These are phyloP conservation scores for Lepidonotus clava DNA, from an alignment of 2,888 invertebrate genomes.

Conservation along the genomic window DNA sequence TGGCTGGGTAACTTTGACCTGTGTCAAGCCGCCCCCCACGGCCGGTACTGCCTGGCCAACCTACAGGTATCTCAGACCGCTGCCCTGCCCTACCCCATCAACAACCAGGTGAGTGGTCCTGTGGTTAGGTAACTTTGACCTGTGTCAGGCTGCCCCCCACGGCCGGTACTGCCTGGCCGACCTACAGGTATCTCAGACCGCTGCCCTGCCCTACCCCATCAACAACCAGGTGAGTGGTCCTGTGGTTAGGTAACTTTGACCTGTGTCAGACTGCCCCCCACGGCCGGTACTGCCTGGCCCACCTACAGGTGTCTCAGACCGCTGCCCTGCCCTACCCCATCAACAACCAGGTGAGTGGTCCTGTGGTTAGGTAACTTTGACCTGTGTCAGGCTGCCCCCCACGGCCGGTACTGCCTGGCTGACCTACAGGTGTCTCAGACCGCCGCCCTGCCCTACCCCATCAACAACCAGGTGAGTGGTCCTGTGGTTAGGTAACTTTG, in stretches of 20 bases:
- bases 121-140: background rate
- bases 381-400: background rate
- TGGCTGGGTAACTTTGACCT: constrained; percentile 45
- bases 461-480: constrained; percentile 29
- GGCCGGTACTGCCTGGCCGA: background rate
- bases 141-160: background rate
- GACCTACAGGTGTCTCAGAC: background rate
- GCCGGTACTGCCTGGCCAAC: constrained; percentile 38
- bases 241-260: background rate
- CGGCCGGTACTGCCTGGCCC: background rate
- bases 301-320: background rate
- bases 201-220: constrained; percentile 9
- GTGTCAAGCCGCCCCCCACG: background rate
- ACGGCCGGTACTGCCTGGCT: constrained; percentile 32
- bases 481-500: constrained; percentile 40
- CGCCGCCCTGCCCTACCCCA: background rate
- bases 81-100: constrained; percentile 1
- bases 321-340: background rate
- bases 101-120: constrained; percentile 4
- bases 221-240: constrained; percentile 31
- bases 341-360: constrained; percentile 15
- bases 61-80: background rate
- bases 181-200: background rate
- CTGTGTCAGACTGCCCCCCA: background rate
- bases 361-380: constrained; percentile 47